phyloP scores from a whole-genome alignment of 1,140 invertebrate genomes.

The Rhizoglyphus robini region DNA sequence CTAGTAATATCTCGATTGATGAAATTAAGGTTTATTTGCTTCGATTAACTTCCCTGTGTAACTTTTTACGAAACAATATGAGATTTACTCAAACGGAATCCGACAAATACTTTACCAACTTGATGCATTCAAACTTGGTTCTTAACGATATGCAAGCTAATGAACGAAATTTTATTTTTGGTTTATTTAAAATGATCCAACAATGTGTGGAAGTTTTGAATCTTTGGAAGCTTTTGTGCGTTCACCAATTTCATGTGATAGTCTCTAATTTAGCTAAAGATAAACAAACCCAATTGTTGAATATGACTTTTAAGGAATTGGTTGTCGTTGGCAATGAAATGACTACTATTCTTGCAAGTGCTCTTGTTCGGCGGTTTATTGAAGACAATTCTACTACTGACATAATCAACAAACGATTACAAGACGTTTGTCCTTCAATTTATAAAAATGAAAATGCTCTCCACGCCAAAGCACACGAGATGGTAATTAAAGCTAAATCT shows the following conservation, averaged over 20 bases:
- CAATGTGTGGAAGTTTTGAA: slow-evolving; percentile 76
- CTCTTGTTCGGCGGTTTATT: slow-evolving; percentile 53
- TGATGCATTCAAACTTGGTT: neutral
- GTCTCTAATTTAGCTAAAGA: slow-evolving; percentile 39
- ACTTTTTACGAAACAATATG: slow-evolving; percentile 48
- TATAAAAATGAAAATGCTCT: slow-evolving; percentile 91
- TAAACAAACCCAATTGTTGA: slow-evolving; percentile 45
- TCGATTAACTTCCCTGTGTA: slow-evolving; percentile 45
- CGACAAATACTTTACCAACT: slow-evolving; percentile 4
- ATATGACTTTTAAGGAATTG: slow-evolving; percentile 59
- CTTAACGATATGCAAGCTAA: slow-evolving; percentile 28
- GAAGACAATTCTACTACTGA: slow-evolving; percentile 88
- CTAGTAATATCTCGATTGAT: slow-evolving; percentile 40
- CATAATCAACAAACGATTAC: slow-evolving; percentile 68
- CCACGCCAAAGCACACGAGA: slow-evolving; percentile 81
- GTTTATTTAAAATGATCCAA: slow-evolving; percentile 58
- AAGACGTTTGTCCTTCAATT: slow-evolving; percentile 79
- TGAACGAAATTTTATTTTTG: slow-evolving; percentile 55
- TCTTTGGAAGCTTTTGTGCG: slow-evolving; percentile 81
- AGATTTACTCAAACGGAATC: slow-evolving; percentile 31
- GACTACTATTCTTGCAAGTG: slow-evolving; percentile 33
- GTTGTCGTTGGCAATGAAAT: slow-evolving; percentile 69
- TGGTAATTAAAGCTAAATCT: slow-evolving; percentile 58
- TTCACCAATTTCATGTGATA: slow-evolving; percentile 79
- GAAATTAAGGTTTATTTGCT: slow-evolving; percentile 46